Percentiles rank a stretch among this genome's conserved stretches.
These are phyloP conservation scores for Molossus molossus DNA, from an alignment of 2,797 vertebrate genomes.

Conservation along the genomic window DNA sequence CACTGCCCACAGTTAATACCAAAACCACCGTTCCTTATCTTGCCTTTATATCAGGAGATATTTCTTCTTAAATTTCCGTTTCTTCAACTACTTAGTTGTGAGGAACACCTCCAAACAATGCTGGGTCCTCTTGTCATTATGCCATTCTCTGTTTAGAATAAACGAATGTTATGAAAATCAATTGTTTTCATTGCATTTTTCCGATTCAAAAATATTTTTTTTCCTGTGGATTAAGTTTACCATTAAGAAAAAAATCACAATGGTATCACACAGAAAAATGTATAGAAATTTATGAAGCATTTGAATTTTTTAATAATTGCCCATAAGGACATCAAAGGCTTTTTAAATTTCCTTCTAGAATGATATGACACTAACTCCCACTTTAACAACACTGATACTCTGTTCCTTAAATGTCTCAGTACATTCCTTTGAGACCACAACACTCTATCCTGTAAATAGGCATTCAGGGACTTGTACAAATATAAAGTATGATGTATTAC, in stretches of 20 bases:
- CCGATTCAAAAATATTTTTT: neutral
- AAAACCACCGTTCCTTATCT: neutral
- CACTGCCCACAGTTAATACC: neutral
- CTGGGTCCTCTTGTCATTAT: neutral
- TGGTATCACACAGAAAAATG: neutral
- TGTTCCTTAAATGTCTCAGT: neutral
- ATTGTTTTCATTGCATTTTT: neutral
- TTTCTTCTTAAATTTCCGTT: neutral
- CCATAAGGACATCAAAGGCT: neutral
- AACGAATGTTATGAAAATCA: neutral
- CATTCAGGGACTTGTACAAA: neutral
- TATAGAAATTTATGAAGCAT: neutral
- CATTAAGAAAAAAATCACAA: neutral
- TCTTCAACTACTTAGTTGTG: neutral
- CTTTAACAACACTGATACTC: neutral
- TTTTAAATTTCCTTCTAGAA: slow-evolving; percentile 28
- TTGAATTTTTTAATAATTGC: slow-evolving; percentile 23
- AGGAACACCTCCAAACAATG: neutral
- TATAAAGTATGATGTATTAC: neutral
- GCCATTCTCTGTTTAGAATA: neutral
- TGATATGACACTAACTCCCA: neutral
- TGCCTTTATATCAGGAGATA: neutral
- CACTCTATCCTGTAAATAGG: slow-evolving; percentile 14
- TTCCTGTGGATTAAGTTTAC: neutral
- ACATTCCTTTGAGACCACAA: neutral